These are phyloP conservation scores for Dinoponera quadriceps DNA, from an alignment of 1,140 invertebrate genomes.

Conservation along the genomic window DNA sequence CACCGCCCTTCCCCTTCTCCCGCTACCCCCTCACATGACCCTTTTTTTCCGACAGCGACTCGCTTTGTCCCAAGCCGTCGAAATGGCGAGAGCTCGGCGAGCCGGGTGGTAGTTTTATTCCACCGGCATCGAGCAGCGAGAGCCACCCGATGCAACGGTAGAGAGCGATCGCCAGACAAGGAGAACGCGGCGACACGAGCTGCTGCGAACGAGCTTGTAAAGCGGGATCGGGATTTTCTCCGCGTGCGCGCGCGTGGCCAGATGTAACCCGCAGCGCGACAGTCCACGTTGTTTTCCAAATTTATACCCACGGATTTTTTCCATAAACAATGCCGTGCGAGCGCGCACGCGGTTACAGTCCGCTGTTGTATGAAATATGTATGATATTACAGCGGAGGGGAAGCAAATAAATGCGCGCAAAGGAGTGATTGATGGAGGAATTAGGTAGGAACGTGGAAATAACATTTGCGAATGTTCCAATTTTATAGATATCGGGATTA, in stretches of 20 bases:
- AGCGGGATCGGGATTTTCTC: slow-evolving; percentile 45
- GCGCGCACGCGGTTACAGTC: slow-evolving; percentile 25
- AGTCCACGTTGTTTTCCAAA: slow-evolving; percentile 25
- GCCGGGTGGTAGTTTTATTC: slow-evolving; percentile 41
- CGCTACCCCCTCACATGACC: not conserved
- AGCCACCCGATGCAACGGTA: not conserved
- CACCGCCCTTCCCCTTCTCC: not conserved
- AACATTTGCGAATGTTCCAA: not conserved
- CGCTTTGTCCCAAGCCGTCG: slow-evolving; percentile 48
- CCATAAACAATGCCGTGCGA: slow-evolving; percentile 48
- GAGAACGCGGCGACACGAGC: slow-evolving; percentile 46
- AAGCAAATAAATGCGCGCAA: slow-evolving; percentile 20
- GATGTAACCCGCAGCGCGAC: slow-evolving; percentile 37
- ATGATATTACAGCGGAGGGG: slow-evolving; percentile 27
- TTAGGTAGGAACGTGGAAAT: slow-evolving; percentile 21
- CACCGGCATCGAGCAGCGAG: not conserved
- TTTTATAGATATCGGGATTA: not conserved
- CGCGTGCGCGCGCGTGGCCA: not conserved
- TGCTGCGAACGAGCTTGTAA: slow-evolving; percentile 51
- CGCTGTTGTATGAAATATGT: slow-evolving; percentile 44
- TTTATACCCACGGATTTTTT: slow-evolving; percentile 48
- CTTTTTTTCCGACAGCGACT: not conserved
- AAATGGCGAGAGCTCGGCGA: slow-evolving; percentile 24
- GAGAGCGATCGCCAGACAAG: slow-evolving; percentile 14
- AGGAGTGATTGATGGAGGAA: not conserved